phyloP scores from a whole-genome alignment of 2,113 vertebrate species.

The Gobio gobio region DNA sequence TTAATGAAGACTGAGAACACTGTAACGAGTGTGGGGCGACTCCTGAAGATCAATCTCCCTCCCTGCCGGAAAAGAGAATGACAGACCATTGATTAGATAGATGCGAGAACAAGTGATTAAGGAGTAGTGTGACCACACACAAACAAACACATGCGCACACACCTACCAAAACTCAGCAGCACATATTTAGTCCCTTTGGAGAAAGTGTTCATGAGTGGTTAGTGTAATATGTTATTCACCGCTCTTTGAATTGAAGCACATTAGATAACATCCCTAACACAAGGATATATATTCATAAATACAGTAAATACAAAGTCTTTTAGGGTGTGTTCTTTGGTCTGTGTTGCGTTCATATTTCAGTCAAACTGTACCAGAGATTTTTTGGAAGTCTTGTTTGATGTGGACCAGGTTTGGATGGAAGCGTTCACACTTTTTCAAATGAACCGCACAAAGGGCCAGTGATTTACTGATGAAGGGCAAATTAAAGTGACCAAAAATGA shows the following conservation, averaged over 20 bases:
- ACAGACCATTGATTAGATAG: constrained; percentile 71
- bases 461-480: no score
- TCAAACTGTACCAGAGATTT: no score
- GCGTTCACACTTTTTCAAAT: no score
- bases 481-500: no score
- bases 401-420: no score
- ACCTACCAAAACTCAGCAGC: not conserved
- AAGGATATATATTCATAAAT: not conserved
- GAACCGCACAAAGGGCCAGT: no score
- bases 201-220: not conserved
- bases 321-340: no score
- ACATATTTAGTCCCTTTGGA: not conserved
- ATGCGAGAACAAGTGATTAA: constrained; percentile 50
- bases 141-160: not conserved
- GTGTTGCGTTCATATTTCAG: no score
- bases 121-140: constrained; percentile 35
- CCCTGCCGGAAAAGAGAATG: constrained; percentile 67
- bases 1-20: constrained; percentile 70
- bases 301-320: not conserved
- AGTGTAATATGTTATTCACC: not conserved
- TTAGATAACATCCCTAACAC: not conserved
- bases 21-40: constrained; percentile 63
- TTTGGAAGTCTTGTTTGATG: no score
- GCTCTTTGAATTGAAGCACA: not conserved
- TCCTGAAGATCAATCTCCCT: constrained; percentile 75